Conservation (phyloP, 2,888 invertebrate species). For the Anagyrus pseudococci region DNA sequence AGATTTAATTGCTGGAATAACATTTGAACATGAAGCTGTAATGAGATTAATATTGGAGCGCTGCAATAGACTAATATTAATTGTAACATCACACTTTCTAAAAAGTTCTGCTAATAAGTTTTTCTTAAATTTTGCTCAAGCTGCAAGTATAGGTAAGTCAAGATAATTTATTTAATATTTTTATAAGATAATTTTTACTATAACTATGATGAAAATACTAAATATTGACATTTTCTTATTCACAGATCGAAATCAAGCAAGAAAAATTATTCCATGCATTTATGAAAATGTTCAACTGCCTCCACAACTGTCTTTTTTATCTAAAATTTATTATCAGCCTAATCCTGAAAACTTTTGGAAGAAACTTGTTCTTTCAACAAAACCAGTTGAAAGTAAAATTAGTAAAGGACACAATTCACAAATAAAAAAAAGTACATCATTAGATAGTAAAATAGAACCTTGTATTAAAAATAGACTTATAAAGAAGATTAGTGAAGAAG, state of each 20-base stretch:
- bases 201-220: not conserved
- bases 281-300: constrained; percentile 73
- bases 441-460: not conserved
- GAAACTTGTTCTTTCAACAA: constrained; percentile 68
- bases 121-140: constrained; percentile 81
- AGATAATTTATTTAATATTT: not conserved
- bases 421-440: not conserved
- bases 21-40: constrained; percentile 76
- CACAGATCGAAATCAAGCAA: constrained; percentile 62
- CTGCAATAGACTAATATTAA: constrained; percentile 79
- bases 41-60: constrained; percentile 77
- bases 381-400: constrained; percentile 30
- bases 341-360: constrained; percentile 76
- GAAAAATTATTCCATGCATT: constrained; percentile 76
- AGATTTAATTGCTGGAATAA: constrained; percentile 74
- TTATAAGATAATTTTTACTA: not conserved
- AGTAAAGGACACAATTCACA: not conserved
- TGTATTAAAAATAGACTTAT: constrained; percentile 3
- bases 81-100: constrained; percentile 80
- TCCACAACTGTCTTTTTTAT: constrained; percentile 70
- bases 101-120: constrained; percentile 78
- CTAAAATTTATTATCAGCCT: constrained; percentile 67
- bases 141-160: constrained; percentile 76
- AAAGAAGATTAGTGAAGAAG: not conserved
- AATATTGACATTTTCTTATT: not conserved